phyloP scores from a whole-genome alignment of 2,113 vertebrate species.

The Thalassoma bifasciatum region DNA sequence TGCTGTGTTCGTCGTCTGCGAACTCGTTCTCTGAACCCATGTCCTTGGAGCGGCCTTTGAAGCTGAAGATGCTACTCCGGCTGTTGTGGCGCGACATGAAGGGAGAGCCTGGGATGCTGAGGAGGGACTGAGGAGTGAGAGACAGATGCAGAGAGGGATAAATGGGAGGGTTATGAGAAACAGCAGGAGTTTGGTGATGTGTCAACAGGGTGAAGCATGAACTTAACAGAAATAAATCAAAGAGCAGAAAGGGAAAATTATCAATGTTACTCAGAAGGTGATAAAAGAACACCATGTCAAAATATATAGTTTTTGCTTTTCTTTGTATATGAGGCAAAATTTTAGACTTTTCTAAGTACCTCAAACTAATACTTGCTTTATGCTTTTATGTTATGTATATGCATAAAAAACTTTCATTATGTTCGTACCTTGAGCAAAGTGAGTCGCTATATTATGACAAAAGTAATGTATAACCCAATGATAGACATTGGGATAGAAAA shows the following conservation, averaged over 20 bases:
- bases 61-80: slow-evolving; percentile 99
- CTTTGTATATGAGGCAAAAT: background rate
- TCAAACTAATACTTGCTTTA: background rate
- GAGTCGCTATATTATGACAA: background rate
- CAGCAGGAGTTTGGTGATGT: slow-evolving; percentile 6
- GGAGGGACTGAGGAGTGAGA: slow-evolving; percentile 86
- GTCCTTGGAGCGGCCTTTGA: slow-evolving; percentile 91
- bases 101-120: slow-evolving; percentile 97
- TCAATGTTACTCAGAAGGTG: background rate
- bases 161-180: slow-evolving; percentile 26
- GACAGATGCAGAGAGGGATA: slow-evolving; percentile 24
- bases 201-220: background rate
- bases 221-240: slow-evolving; percentile 2
- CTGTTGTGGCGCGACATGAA: slow-evolving; percentile 98
- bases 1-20: slow-evolving; percentile 97
- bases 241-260: background rate
- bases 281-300: too few relatives aligned
- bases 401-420: background rate
- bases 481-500: too few relatives aligned
- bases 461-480: background rate
- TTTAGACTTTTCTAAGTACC: background rate
- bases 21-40: slow-evolving; percentile 96
- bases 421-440: background rate
- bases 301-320: background rate
- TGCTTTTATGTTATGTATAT: background rate